These are phyloP conservation scores for Excalfactoria chinensis DNA, from an alignment of 2,113 vertebrate species.

Conservation along the genomic window DNA sequence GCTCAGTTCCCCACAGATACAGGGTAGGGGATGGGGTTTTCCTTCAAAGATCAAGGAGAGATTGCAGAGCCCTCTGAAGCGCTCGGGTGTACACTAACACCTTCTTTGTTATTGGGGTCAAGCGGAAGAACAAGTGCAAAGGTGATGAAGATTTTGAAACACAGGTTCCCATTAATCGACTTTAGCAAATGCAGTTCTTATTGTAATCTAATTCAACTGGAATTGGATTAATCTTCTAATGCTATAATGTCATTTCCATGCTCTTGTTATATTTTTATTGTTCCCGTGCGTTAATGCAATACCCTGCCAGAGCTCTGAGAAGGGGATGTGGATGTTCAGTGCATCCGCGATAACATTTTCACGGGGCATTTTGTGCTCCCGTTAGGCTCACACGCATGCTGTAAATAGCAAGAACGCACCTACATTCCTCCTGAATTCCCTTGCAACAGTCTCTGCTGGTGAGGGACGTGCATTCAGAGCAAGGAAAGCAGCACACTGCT, in stretches of 20 bases:
- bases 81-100: neutral
- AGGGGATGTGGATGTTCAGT: constrained; percentile 48
- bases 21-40: neutral
- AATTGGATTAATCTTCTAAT: constrained; percentile 77
- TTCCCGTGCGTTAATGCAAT: constrained; percentile 68
- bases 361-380: constrained; percentile 39
- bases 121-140: neutral
- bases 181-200: constrained; percentile 58
- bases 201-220: constrained; percentile 75
- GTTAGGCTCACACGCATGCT: neutral
- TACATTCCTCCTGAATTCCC: constrained; percentile 19
- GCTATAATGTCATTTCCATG: constrained; percentile 74
- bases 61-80: neutral
- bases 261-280: constrained; percentile 71
- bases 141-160: constrained; percentile 58
- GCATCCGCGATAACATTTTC: constrained; percentile 58
- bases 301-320: constrained; percentile 40
- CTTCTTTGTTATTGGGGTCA: constrained; percentile 70
- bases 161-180: constrained; percentile 68
- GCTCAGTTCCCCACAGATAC: neutral
- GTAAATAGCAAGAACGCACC: constrained; percentile 30
- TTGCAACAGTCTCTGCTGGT: neutral
- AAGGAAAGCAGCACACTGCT: neutral
- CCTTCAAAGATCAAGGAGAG: neutral
- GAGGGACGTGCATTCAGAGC: neutral